Base-by-base conservation (phyloP, 2,888 invertebrate genomes). In the Adelognathus sp. region DNA sequence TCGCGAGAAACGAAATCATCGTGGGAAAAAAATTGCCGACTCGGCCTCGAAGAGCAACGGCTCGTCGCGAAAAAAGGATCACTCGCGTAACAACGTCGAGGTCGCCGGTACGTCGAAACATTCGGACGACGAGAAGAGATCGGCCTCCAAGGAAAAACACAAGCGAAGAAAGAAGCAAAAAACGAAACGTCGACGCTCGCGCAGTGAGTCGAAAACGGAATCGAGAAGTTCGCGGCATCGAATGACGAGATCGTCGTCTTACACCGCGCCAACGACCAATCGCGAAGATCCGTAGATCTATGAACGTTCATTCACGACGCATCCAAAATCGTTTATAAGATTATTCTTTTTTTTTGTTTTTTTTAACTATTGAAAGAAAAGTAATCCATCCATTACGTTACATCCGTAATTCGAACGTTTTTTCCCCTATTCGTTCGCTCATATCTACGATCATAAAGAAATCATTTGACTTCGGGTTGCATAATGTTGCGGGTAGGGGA, bases 171-270 rank as follows among this genome's bases (percentile, higher is more conserved):
- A 85, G 61, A 87, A 84, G 67, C 84, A 76, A 39, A 85, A 85
- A 46, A 83, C 73, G 27, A 85, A 85, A 44, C 82, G 84, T 18
- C 73, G 79, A 72, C 83, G 86, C 69, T 87, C 87, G 56, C 84
- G 84, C 50, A 87, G 84, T 79, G 85, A 86, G 81, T 82, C 82
- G 31, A 85, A 86, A 41, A 84, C 85, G 11, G 85, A 83, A 71
- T 85, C 83, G 33, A 86, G 82, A 60, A 85, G 80, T 54, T 27
- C 54, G 14, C 11, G 63, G 9, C 36, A 71, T 29, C 50, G 63
- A 6, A 21, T 31, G 52, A 50, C 61, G 4, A 61, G 71, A 54
- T 71, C 71, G 0, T 63, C 71, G 31, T 71, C 71, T 27, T 71
- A 61, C 39, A 52, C 71, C 3, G 21, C 71, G 9, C 52, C 71